phyloP scores from a whole-genome alignment of 2,888 invertebrate genomes.

The Oscheius sp. region DNA sequence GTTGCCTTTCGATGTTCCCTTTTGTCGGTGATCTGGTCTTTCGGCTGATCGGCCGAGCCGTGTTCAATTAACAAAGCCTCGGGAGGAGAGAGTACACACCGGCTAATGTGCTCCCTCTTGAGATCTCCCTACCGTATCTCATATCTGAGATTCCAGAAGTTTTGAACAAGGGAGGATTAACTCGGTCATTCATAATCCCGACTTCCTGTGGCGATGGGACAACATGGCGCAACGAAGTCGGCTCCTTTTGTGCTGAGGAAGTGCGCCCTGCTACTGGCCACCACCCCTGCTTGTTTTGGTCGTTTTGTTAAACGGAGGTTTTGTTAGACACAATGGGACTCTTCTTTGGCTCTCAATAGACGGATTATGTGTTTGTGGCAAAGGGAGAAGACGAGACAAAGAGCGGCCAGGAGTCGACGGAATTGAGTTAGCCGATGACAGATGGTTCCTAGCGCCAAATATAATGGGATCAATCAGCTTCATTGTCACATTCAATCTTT shows the following conservation, averaged over 20 bases:
- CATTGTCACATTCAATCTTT: too few species aligned
- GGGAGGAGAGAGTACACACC: slow-evolving; percentile 12
- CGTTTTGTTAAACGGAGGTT: background rate
- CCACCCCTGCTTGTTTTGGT: background rate
- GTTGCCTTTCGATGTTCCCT: background rate
- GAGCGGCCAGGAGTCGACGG: background rate
- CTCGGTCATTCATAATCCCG: slow-evolving; percentile 27
- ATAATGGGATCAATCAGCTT: too few species aligned
- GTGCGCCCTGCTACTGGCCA: slow-evolving; percentile 5
- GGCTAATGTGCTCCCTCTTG: slow-evolving; percentile 10
- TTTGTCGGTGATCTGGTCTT: background rate
- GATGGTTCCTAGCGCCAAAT: too few species aligned
- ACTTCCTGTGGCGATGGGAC: slow-evolving; percentile 33
- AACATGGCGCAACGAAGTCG: slow-evolving; percentile 33
- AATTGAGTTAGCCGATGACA: slow-evolving; percentile 27
- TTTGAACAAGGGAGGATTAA: slow-evolving; percentile 10
- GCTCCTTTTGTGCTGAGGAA: slow-evolving; percentile 23
- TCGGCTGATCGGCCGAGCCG: background rate
- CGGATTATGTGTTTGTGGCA: slow-evolving; percentile 29
- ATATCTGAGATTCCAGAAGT: background rate
- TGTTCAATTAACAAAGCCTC: slow-evolving; percentile 20
- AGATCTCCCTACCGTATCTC: background rate
- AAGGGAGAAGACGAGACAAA: slow-evolving; percentile 16
- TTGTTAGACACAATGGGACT: slow-evolving; percentile 14
- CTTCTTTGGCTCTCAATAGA: slow-evolving; percentile 24